A percentile compares a stretch with the other conserved stretches of the same genome.
phyloP scores from a whole-genome alignment of 2,797 vertebrate species.

The Molossus alvarezi region DNA sequence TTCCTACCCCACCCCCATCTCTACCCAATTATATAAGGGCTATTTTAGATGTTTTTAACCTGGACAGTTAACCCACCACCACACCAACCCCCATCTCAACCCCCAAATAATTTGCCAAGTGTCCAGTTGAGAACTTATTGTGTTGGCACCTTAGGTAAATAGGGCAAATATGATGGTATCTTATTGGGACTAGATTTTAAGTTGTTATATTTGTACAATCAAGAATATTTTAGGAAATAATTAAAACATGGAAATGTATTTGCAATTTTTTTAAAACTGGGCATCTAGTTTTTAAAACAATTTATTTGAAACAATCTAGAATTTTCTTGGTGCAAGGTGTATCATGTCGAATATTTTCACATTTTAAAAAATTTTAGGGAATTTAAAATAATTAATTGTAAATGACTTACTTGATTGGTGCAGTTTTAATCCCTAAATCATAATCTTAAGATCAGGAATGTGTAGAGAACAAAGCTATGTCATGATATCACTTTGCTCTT shows the following conservation, averaged over 20 bases:
- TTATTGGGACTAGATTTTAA: conserved; percentile 78
- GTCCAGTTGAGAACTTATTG: conserved; percentile 70
- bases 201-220: conserved; percentile 83
- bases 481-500: conserved; percentile 34
- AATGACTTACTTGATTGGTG: conserved; percentile 80
- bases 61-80: conserved; percentile 43
- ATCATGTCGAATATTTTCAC: conserved; percentile 78
- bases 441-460: conserved; percentile 81
- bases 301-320: conserved; percentile 81
- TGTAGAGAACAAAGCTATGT: conserved; percentile 72
- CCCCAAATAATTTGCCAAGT: conserved; percentile 57
- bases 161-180: conserved; percentile 70
- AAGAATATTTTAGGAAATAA: conserved; percentile 78
- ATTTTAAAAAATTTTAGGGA: conserved; percentile 81
- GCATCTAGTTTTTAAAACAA: conserved; percentile 78
- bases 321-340: conserved; percentile 75
- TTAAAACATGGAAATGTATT: conserved; percentile 74
- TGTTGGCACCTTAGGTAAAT: conserved; percentile 72
- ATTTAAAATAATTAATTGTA: conserved; percentile 75
- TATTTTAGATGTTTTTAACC: conserved; percentile 83
- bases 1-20: background rate
- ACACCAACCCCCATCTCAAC: background rate
- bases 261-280: conserved; percentile 60
- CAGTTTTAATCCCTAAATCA: conserved; percentile 70
- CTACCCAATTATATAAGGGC: conserved; percentile 79